Evolutionary conservation across 2,888 invertebrate species (phyloP).

Genomic region (Agrochola macilenta): DNA sequence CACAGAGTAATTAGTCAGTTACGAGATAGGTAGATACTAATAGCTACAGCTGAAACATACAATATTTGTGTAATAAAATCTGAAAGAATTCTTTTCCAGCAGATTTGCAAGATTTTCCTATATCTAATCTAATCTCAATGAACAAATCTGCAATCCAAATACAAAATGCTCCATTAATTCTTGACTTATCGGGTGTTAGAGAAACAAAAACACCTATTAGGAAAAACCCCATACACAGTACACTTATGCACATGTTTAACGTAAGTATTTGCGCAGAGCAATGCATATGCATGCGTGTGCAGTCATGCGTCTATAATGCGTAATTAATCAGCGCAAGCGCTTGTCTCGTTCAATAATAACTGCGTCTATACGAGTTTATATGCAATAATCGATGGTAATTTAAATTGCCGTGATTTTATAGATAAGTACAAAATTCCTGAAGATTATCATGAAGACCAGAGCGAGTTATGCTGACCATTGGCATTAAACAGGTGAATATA

Average conservation of each 20-base stretch:
- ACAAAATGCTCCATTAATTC: slow-evolving; percentile 19
- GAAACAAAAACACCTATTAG: background rate
- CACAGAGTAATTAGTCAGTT: background rate
- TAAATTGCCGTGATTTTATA: background rate
- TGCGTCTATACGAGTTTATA: slow-evolving; percentile 13
- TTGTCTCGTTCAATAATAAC: slow-evolving; percentile 55
- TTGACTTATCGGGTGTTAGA: slow-evolving; percentile 12
- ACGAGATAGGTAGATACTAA: background rate
- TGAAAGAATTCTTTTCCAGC: background rate
- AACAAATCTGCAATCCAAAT: slow-evolving; percentile 3
- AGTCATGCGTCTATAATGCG: slow-evolving; percentile 48
- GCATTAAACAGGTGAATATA: background rate
- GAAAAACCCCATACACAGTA: slow-evolving; percentile 15
- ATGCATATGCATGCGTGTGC: slow-evolving; percentile 49
- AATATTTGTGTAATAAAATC: background rate
- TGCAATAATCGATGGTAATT: slow-evolving; percentile 20
- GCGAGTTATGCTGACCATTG: background rate
- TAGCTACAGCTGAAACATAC: background rate
- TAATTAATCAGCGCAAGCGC: slow-evolving; percentile 55
- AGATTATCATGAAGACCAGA: background rate
- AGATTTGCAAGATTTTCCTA: background rate
- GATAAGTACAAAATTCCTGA: background rate
- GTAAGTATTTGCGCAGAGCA: slow-evolving; percentile 19
- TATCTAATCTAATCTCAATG: slow-evolving; percentile 1
- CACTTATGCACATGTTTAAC: slow-evolving; percentile 32